Percentiles rank a stretch among this genome's conserved stretches.
Conservation (phyloP, 2,113 vertebrate species). For the Peromyscus maniculatus region DNA sequence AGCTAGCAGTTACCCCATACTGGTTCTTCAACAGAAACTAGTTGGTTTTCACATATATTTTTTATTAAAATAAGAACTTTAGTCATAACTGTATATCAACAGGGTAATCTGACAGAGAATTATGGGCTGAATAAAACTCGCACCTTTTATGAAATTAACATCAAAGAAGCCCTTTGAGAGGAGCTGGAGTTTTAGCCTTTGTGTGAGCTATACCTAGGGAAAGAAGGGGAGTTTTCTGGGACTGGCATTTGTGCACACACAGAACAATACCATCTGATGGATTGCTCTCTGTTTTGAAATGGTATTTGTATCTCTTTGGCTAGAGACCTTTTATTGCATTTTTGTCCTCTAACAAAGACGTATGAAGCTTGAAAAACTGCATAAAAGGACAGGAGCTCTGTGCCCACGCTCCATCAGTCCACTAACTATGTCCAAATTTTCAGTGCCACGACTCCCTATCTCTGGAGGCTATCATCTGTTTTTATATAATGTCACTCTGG, state of each 20-base stretch:
- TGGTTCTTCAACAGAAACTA: neutral
- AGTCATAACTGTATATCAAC: neutral
- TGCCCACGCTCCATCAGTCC: slow-evolving; percentile 20
- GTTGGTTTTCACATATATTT: slow-evolving; percentile 9
- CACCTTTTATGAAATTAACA: slow-evolving; percentile 53
- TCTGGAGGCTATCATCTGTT: neutral
- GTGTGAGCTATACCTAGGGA: neutral
- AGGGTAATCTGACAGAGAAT: slow-evolving; percentile 27
- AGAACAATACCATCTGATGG: slow-evolving; percentile 51
- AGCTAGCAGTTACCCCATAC: neutral
- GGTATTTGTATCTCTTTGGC: slow-evolving; percentile 62
- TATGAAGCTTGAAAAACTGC: slow-evolving; percentile 62
- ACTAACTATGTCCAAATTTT: slow-evolving; percentile 51
- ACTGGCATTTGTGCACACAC: slow-evolving; percentile 35
- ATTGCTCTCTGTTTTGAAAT: slow-evolving; percentile 57
- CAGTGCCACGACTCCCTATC: neutral
- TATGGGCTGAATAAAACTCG: neutral
- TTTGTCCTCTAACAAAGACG: slow-evolving; percentile 68
- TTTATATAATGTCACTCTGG: slow-evolving; percentile 5
- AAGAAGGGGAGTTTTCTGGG: slow-evolving; percentile 53
- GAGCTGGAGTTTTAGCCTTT: neutral
- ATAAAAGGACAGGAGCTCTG: slow-evolving; percentile 37
- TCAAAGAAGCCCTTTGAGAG: slow-evolving; percentile 12
- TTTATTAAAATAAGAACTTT: slow-evolving; percentile 52
- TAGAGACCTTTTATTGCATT: slow-evolving; percentile 68